Evolutionary conservation across 2,888 invertebrate species (phyloP), one percentile per base, ranked within the genome.

Genomic region (Lydus trimaculatus): DNA sequence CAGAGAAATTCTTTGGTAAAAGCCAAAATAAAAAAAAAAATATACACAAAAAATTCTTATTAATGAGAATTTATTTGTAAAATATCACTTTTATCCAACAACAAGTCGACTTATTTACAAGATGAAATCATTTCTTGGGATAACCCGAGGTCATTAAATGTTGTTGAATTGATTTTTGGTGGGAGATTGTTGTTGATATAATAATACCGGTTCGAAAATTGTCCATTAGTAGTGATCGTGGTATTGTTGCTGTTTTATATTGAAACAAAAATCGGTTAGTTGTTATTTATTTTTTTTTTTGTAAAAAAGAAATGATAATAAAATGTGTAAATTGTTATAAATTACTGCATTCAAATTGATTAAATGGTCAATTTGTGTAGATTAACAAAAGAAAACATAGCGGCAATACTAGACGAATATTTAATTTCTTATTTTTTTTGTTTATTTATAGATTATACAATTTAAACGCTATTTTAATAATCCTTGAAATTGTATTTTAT

Each of bases 151-250:
- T 71, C 71, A 71, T 61, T 64, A 66, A 36, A n/a, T n/a, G n/a
- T n/a, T 64, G 56, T 36, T 63, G 63, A 63, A 61, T 60, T 52
- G 52, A 52, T 52, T 52, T 52, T 65, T 71, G 65, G 68, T 68
- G 68, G 68, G 71, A 66, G 71, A 67, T 65, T 48, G 58, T 63
- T 67, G 65, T 64, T 58, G 63, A 63, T 71, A 71, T 66, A 71
- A 71, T 71, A 71, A 71, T 71, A 71, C 71, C 68, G 66, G 68
- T 68, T 71, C 64, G n/a, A 66, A 61, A 62, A 58, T 66, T 36
- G 39, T 9, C 61, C 61, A 25, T 65, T 43, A 48, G 15, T 36
- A 48, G 31, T 52, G 20, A 20, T 28, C 31, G 65, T 39, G 56
- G 8, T 13, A 43, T 43, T 52, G 52, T 20, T 13, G 13, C 8